These are phyloP conservation scores for Anthopleura xanthogrammica DNA, from an alignment of 92 coral and sea anemone genomes.

Conservation along the genomic window DNA sequence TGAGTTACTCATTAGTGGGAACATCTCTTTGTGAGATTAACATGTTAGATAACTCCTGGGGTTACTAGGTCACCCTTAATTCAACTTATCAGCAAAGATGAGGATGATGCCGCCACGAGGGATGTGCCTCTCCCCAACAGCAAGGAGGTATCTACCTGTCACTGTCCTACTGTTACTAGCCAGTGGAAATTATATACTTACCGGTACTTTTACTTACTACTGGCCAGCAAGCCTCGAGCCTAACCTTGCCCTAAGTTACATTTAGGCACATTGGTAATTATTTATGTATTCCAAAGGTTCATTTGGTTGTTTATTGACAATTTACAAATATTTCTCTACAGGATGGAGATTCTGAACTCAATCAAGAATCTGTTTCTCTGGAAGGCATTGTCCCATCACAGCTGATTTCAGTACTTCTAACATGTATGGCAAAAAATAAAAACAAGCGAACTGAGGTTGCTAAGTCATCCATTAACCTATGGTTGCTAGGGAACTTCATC, in stretches of 20 bases:
- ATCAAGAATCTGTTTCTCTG: not conserved
- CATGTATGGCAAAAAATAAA: conserved; percentile 55
- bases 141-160: too few relatives aligned
- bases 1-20: not conserved
- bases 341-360: not conserved
- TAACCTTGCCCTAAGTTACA: too few relatives aligned
- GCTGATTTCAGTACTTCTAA: conserved; percentile 42
- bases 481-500: conserved; percentile 60
- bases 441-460: conserved; percentile 49
- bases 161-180: too few relatives aligned
- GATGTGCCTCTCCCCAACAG: too few relatives aligned
- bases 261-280: too few relatives aligned
- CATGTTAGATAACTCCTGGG: too few relatives aligned
- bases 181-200: too few relatives aligned
- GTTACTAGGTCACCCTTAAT: too few relatives aligned
- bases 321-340: not conserved
- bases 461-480: conserved; percentile 61
- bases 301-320: not conserved
- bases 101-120: too few relatives aligned
- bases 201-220: not conserved
- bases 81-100: too few relatives aligned
- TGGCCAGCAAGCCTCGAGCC: not conserved
- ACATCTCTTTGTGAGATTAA: not conserved
- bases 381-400: conserved; percentile 58
- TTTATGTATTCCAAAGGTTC: too few relatives aligned